Evolutionary conservation across 1,140 invertebrate species (phyloP).

Genomic region (Panagrolaimus sp.): DNA sequence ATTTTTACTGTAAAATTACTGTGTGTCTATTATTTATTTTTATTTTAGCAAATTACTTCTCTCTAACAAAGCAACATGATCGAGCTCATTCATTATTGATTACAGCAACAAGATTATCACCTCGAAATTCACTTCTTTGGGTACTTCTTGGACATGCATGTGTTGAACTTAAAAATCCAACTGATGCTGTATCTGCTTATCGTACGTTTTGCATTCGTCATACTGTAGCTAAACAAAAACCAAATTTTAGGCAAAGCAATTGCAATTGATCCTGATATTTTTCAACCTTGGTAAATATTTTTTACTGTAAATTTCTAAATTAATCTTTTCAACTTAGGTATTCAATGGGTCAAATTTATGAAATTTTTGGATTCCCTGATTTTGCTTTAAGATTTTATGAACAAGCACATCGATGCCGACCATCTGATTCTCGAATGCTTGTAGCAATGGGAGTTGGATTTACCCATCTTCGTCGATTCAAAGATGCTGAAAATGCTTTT

Average conservation of each 20-base stretch:
- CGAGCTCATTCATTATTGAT: not conserved
- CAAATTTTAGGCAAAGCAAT: not conserved
- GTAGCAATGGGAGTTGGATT: not conserved
- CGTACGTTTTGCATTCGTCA: not conserved
- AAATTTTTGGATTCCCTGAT: not conserved
- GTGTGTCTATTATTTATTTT: not conserved
- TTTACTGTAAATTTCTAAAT: too few relatives aligned
- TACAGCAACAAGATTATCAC: not conserved
- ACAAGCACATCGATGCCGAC: constrained; percentile 12
- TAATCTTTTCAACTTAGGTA: too few relatives aligned
- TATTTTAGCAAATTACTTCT: constrained; percentile 3
- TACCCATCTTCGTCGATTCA: not conserved
- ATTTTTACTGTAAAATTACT: not conserved
- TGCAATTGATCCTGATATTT: too few relatives aligned
- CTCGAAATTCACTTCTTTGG: not conserved
- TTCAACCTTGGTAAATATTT: too few relatives aligned
- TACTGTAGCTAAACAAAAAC: not conserved
- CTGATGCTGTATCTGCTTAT: not conserved
- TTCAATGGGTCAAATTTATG: not conserved
- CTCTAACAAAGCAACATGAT: not conserved
- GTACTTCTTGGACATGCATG: not conserved
- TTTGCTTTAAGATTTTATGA: constrained; percentile 6
- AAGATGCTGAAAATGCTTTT: not conserved
- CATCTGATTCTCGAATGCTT: not conserved
- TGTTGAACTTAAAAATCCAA: not conserved